Conservation (phyloP, 1,140 invertebrate species). For the Pseudomyrmex concolor region DNA sequence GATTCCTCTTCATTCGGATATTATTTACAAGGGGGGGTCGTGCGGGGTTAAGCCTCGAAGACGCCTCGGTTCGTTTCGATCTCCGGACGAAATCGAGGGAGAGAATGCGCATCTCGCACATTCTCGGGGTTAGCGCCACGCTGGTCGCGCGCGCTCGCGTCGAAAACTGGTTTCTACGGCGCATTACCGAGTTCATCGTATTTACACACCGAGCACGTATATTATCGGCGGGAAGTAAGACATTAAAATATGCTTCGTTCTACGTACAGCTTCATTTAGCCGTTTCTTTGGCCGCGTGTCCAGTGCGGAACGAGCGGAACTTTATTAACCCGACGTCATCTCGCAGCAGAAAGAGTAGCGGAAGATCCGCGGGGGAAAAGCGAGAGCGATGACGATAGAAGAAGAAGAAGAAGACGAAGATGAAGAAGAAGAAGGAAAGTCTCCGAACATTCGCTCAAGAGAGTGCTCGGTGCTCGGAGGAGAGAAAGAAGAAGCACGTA, state of each 20-base stretch:
- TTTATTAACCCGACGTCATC: slow-evolving; percentile 72
- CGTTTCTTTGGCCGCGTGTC: slow-evolving; percentile 66
- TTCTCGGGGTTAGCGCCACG: slow-evolving; percentile 49
- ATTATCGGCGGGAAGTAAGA: slow-evolving; percentile 72
- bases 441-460: too few relatives aligned
- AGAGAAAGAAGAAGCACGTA: not conserved
- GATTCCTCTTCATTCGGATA: slow-evolving; percentile 48
- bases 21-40: slow-evolving; percentile 8
- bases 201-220: slow-evolving; percentile 73
- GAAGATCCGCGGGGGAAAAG: slow-evolving; percentile 43
- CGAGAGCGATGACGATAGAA: slow-evolving; percentile 43
- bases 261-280: slow-evolving; percentile 73
- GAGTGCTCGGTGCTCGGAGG: not conserved
- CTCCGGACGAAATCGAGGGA: slow-evolving; percentile 5
- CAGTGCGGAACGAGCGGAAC: slow-evolving; percentile 65
- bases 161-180: slow-evolving; percentile 68
- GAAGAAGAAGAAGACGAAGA: slow-evolving; percentile 21
- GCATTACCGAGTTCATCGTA: slow-evolving; percentile 71
- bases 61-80: not conserved
- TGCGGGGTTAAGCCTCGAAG: slow-evolving; percentile 4
- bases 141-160: not conserved
- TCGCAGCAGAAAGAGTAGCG: slow-evolving; percentile 44
- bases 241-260: slow-evolving; percentile 76
- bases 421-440: not conserved
- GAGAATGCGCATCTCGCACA: too few relatives aligned